phyloP scores from a whole-genome alignment of 1,140 invertebrate genomes.

The Dendrolimus kikuchii region DNA sequence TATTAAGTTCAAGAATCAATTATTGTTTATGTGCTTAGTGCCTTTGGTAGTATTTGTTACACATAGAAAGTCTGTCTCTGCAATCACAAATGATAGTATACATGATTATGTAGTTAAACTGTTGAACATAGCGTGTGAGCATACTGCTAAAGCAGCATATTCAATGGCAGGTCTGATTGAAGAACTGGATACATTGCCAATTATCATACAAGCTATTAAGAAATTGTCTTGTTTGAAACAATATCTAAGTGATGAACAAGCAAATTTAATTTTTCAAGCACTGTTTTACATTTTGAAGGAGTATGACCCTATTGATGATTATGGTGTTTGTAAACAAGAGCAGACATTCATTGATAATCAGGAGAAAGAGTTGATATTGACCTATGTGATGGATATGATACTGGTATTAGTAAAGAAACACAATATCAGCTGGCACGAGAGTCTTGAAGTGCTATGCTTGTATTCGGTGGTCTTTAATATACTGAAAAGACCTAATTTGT shows the following conservation, averaged over 20 bases:
- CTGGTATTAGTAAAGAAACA: constrained; percentile 77
- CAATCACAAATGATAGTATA: constrained; percentile 65
- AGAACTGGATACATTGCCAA: constrained; percentile 69
- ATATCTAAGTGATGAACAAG: constrained; percentile 75
- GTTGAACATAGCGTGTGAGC: constrained; percentile 74
- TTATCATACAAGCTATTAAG: constrained; percentile 77
- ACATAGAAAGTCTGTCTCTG: constrained; percentile 27
- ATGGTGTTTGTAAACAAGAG: constrained; percentile 23
- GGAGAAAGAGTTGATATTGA: constrained; percentile 50
- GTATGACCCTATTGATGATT: constrained; percentile 51
- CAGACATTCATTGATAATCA: constrained; percentile 28
- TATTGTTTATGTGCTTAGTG: constrained; percentile 74
- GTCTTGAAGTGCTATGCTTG: constrained; percentile 78
- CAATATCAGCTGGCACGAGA: constrained; percentile 82
- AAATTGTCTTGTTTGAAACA: constrained; percentile 71
- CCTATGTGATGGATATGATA: constrained; percentile 75
- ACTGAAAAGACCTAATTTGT: constrained; percentile 69
- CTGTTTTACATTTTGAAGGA: constrained; percentile 79
- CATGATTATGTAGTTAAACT: constrained; percentile 77
- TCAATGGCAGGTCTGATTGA: constrained; percentile 70
- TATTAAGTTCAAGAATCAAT: constrained; percentile 61
- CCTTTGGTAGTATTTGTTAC: constrained; percentile 73
- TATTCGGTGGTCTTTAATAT: constrained; percentile 71
- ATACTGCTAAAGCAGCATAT: constrained; percentile 76
- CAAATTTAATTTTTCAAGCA: constrained; percentile 80